Conservation (phyloP, 2,113 vertebrate genomes). For the Acanthisitta chloris region DNA sequence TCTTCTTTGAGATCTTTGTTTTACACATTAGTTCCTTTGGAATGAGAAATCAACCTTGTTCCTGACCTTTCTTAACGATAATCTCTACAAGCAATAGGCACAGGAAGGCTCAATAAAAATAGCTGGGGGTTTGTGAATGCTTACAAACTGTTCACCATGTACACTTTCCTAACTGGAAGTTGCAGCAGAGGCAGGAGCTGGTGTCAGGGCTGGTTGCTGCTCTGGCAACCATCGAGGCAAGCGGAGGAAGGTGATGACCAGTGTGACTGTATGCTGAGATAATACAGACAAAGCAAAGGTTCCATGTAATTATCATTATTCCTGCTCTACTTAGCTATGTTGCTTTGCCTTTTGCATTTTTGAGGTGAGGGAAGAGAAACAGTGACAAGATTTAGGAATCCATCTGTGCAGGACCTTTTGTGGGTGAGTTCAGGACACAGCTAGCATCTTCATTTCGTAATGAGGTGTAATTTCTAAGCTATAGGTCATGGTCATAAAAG, state of each 20-base stretch:
- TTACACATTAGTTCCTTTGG: not conserved
- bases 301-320: not conserved
- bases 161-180: not conserved
- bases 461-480: not conserved
- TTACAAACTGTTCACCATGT: fast-evolving
- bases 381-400: not conserved
- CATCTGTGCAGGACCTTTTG: not conserved
- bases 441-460: not conserved
- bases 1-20: not conserved
- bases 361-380: not conserved
- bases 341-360: not conserved
- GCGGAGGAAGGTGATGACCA: not conserved
- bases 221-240: fast-evolving
- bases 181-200: not conserved
- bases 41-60: not conserved
- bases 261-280: fast-evolving
- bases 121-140: not conserved
- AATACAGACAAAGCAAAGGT: not conserved
- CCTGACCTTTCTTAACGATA: not conserved
- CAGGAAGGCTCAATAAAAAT: not conserved
- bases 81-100: not conserved
- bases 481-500: not conserved
- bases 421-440: not conserved
- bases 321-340: not conserved
- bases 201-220: not conserved